Percentiles rank a stretch among this genome's conserved stretches.
Conservation (phyloP, 1,140 invertebrate species). For the Eriocheir sinensis region DNA sequence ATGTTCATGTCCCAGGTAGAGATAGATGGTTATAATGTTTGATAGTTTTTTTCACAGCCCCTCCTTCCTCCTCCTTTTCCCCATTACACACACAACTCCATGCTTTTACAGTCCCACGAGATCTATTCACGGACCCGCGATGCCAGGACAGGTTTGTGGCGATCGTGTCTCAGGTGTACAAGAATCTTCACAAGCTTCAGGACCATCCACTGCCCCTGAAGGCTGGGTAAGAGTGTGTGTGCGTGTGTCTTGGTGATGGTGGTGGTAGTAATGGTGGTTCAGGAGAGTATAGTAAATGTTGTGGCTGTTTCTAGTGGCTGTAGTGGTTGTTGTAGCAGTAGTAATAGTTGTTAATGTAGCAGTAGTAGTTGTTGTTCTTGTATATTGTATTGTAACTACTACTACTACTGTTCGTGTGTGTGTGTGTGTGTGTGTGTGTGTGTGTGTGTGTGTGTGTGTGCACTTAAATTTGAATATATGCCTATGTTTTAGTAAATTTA, state of each 20-base stretch:
- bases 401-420: too few relatives aligned
- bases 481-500: too few relatives aligned
- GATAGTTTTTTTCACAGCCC: too few relatives aligned
- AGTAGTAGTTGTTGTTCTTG: background rate
- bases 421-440: too few relatives aligned
- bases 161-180: background rate
- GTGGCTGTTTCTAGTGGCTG: too few relatives aligned
- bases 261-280: background rate
- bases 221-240: background rate
- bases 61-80: background rate
- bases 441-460: too few relatives aligned
- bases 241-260: too few relatives aligned
- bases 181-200: background rate
- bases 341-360: background rate
- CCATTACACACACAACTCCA: background rate
- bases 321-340: background rate
- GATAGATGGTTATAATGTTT: too few relatives aligned
- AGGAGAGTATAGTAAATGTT: too few relatives aligned
- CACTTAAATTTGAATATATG: too few relatives aligned
- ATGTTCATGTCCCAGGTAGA: too few relatives aligned
- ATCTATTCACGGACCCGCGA: background rate
- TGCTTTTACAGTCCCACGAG: background rate
- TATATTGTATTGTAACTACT: background rate
- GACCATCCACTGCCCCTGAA: background rate
- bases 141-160: background rate